Percentiles rank a stretch among this genome's conserved stretches.
Conservation (phyloP, 1,140 invertebrate species). For the Psilanteris sp. region DNA sequence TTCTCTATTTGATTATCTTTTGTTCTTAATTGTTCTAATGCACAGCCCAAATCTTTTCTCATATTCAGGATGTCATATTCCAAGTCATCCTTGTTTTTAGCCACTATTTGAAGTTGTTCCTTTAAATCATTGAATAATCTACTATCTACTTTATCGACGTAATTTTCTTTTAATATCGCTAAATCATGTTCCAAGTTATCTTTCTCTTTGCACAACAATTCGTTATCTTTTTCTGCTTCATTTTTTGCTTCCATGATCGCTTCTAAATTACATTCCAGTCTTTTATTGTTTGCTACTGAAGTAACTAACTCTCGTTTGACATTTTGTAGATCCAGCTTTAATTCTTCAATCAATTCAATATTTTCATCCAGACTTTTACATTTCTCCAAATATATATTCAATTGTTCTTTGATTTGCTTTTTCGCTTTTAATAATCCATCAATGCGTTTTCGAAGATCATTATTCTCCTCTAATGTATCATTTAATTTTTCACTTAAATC, state of each 20-base stretch:
- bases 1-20: constrained; percentile 49
- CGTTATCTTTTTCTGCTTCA: constrained; percentile 69
- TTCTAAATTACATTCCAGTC: constrained; percentile 64
- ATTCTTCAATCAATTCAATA: constrained; percentile 65
- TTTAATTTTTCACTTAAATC: constrained; percentile 63
- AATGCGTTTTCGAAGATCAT: constrained; percentile 64
- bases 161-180: constrained; percentile 42
- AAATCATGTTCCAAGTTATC: constrained; percentile 68
- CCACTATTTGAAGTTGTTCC: constrained; percentile 55
- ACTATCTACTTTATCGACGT: constrained; percentile 50
- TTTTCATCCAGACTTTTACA: constrained; percentile 70
- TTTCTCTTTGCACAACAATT: constrained; percentile 67
- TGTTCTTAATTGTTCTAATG: constrained; percentile 49
- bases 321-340: constrained; percentile 69
- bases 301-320: constrained; percentile 58
- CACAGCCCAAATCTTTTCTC: constrained; percentile 68
- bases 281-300: constrained; percentile 47
- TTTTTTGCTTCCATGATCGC: constrained; percentile 56
- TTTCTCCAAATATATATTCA: constrained; percentile 64
- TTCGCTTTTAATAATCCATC: constrained; percentile 61
- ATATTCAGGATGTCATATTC: constrained; percentile 71
- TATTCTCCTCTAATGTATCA: constrained; percentile 68
- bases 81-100: constrained; percentile 68
- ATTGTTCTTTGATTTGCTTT: constrained; percentile 63
- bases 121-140: constrained; percentile 63